Evolutionary conservation across 2,113 vertebrate species (phyloP).

Genomic region (Myotis brandtii): DNA sequence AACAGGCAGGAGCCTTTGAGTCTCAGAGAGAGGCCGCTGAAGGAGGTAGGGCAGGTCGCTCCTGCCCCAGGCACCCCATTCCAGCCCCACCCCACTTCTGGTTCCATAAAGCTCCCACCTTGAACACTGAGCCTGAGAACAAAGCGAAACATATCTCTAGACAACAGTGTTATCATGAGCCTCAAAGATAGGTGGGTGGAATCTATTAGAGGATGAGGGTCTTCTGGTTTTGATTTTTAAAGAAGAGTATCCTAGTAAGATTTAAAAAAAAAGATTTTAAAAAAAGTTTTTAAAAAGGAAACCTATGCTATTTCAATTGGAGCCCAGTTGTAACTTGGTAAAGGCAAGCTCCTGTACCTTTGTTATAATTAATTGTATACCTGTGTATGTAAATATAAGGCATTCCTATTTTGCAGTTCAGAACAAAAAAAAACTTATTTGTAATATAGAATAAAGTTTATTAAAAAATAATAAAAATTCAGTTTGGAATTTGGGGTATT

Average conservation of each 20-base stretch:
- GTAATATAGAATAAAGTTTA: conserved; percentile 99
- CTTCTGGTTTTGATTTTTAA: conserved; percentile 84
- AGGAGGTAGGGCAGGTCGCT: neutral
- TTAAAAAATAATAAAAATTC: conserved; percentile 93
- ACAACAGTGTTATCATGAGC: conserved; percentile 95
- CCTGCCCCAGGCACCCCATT: neutral
- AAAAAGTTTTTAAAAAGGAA: conserved; percentile 82
- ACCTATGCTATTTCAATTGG: conserved; percentile 91
- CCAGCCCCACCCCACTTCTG: conserved; percentile 23
- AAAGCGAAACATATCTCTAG: conserved; percentile 88
- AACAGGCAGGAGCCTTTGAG: neutral
- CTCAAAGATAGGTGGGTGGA: conserved; percentile 89
- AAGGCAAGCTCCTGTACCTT: conserved; percentile 99
- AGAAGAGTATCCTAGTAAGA: conserved; percentile 77
- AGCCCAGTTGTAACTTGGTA: conserved; percentile 97
- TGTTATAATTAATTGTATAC: conserved; percentile 99
- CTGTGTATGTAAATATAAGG: conserved; percentile 99
- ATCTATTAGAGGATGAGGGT: conserved; percentile 85
- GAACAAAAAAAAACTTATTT: conserved; percentile 98
- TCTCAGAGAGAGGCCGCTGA: neutral
- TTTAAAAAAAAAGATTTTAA: conserved; percentile 63
- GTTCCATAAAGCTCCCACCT: conserved; percentile 93
- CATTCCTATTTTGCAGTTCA: conserved; percentile 99
- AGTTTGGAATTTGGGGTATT: conserved; percentile 66
- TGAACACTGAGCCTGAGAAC: conserved; percentile 85